Evolutionary conservation across 1,140 invertebrate species (phyloP).

Genomic region (Halictus rubicundus): DNA sequence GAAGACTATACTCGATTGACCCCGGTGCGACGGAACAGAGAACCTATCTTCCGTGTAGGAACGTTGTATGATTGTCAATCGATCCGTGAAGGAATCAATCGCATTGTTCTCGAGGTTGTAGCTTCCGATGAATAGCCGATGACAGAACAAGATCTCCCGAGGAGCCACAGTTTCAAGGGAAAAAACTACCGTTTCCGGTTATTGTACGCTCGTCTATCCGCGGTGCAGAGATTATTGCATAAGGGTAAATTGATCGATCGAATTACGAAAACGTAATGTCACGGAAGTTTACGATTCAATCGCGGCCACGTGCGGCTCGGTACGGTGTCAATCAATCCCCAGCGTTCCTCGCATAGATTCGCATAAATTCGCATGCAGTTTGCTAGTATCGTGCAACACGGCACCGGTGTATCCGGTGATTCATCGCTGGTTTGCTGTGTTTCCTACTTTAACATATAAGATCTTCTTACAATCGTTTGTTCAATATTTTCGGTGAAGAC

Average conservation of each 20-base stretch:
- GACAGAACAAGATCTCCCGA: too few species aligned
- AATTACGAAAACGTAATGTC: background rate
- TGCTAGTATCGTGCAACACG: background rate
- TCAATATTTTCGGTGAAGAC: too few species aligned
- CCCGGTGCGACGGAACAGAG: too few species aligned
- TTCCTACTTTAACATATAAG: too few species aligned
- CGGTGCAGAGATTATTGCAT: background rate
- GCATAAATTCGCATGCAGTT: background rate
- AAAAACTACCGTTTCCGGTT: background rate
- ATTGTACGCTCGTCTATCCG: background rate
- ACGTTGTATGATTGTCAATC: background rate
- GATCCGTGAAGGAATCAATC: background rate
- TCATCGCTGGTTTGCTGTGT: background rate
- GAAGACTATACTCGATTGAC: background rate
- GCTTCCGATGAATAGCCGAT: too few species aligned
- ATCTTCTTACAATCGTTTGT: too few species aligned
- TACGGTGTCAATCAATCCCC: background rate
- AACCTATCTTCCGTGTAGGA: background rate
- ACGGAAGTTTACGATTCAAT: background rate
- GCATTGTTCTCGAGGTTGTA: too few species aligned
- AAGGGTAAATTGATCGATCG: background rate
- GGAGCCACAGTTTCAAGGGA: too few species aligned
- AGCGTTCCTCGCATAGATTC: background rate
- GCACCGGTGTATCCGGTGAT: background rate
- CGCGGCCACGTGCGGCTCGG: background rate